A percentile compares a stretch with the other conserved stretches of the same genome.
phyloP scores from a whole-genome alignment of 2,113 vertebrate species.

The Dromiciops gliroides region DNA sequence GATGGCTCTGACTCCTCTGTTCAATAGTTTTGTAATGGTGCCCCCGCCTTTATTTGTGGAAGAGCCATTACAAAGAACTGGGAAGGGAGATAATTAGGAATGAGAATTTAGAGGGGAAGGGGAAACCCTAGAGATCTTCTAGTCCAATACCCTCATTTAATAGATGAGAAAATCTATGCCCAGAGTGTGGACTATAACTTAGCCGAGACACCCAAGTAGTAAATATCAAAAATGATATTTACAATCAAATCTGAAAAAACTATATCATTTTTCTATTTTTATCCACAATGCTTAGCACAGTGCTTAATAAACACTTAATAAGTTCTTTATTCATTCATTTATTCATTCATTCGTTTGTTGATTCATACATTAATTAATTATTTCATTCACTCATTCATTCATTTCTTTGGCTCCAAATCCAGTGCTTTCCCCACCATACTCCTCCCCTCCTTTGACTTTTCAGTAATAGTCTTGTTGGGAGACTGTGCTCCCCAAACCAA shows the following conservation, averaged over 20 bases:
- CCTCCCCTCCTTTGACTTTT: neutral
- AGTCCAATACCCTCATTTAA: neutral
- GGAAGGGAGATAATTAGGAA: neutral
- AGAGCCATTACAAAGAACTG: neutral
- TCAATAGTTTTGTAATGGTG: neutral
- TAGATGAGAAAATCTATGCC: neutral
- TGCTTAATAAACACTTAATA: neutral
- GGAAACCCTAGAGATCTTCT: neutral
- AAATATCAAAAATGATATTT: neutral
- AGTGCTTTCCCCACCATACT: neutral
- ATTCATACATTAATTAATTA: too few relatives aligned
- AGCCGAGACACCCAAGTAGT: neutral
- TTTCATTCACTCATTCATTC: neutral
- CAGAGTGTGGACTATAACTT: neutral
- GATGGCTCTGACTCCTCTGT: neutral
- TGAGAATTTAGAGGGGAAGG: neutral
- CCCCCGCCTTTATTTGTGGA: neutral
- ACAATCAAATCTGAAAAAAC: neutral
- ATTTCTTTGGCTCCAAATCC: neutral
- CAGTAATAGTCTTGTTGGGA: neutral
- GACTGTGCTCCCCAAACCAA: neutral
- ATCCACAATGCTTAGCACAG: neutral
- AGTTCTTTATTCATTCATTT: neutral
- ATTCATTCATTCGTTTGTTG: too few relatives aligned
- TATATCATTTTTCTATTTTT: neutral